These are phyloP conservation scores for Kuschelorhynchus macadamiae DNA, from an alignment of 2,888 invertebrate species.

Conservation along the genomic window DNA sequence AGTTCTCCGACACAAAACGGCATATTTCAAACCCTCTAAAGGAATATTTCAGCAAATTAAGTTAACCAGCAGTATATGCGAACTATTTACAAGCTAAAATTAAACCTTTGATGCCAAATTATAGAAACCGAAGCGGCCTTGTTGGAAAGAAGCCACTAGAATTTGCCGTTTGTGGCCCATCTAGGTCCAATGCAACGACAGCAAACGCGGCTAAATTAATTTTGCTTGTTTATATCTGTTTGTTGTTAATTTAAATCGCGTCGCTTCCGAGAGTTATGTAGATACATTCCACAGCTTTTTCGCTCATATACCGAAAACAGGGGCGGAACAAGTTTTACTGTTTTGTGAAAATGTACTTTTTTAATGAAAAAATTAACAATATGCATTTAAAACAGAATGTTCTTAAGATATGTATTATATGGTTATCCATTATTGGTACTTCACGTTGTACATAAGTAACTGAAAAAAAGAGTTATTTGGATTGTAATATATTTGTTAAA, in stretches of 20 bases:
- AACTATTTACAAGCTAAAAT: conserved; percentile 32
- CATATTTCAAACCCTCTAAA: background rate
- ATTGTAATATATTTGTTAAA: no score
- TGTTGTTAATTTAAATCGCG: background rate
- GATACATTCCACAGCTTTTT: no score
- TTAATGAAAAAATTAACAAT: no score
- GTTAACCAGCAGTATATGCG: conserved; percentile 29
- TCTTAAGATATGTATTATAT: no score
- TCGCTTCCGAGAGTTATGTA: background rate
- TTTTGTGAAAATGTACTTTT: no score
- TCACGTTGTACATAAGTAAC: no score
- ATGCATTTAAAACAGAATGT: no score
- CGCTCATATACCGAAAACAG: no score
- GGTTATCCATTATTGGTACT: no score
- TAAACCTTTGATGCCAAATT: conserved; percentile 34
- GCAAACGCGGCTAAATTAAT: conserved; percentile 24
- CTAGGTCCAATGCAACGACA: conserved; percentile 9
- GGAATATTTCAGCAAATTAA: conserved; percentile 23
- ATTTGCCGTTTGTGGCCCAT: conserved; percentile 18
- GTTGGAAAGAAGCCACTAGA: conserved; percentile 20
- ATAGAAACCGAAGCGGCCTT: conserved; percentile 25
- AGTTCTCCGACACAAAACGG: conserved; percentile 12
- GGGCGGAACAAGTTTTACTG: no score
- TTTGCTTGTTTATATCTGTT: conserved; percentile 1
- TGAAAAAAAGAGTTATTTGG: no score